Conservation (phyloP, 2,113 vertebrate genomes). For the Mesitornis unicolor region DNA sequence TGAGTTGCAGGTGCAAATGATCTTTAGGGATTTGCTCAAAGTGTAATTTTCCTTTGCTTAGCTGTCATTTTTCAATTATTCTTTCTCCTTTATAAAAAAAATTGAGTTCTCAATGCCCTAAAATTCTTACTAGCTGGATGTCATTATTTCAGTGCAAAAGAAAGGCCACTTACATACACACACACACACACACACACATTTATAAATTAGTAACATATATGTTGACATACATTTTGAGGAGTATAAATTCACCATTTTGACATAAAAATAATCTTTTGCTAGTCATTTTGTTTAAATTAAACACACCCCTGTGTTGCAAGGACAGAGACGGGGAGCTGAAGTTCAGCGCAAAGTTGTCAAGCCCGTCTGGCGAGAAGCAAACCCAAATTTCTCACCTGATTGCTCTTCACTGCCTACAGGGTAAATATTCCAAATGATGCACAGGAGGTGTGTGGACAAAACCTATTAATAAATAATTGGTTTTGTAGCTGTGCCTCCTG, state of each 20-base stretch:
- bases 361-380: constrained; percentile 37
- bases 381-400: constrained; percentile 68
- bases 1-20: background rate
- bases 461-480: constrained; percentile 67
- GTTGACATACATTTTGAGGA: background rate
- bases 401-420: constrained; percentile 56
- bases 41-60: background rate
- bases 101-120: background rate
- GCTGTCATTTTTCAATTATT: background rate
- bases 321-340: background rate
- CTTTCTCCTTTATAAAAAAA: background rate
- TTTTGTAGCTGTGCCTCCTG: constrained; percentile 39
- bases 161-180: background rate
- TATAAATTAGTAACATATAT: background rate
- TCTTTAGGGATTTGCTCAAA: background rate
- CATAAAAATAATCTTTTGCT: background rate
- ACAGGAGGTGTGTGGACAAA: constrained; percentile 55
- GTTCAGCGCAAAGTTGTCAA: constrained; percentile 24
- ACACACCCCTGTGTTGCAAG: background rate
- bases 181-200: fast-evolving
- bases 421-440: constrained; percentile 47
- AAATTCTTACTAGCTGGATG: background rate
- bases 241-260: background rate
- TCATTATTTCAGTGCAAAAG: background rate
- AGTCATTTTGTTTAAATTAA: background rate